Evolutionary conservation across 2,113 vertebrate species (phyloP).

Genomic region (Colossoma macropomum): DNA sequence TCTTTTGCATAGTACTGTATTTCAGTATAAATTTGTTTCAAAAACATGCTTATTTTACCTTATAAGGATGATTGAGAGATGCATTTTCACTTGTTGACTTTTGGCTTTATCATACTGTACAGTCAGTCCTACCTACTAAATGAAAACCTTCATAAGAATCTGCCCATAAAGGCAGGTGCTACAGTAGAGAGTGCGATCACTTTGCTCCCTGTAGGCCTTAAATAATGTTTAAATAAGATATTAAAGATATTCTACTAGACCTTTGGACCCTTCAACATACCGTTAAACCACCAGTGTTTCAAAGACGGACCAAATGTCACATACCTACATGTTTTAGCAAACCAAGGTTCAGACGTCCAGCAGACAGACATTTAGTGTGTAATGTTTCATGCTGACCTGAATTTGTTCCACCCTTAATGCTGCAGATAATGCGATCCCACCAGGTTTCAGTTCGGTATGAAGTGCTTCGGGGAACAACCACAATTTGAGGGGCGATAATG

Average conservation of each 20-base stretch:
- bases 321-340: not conserved
- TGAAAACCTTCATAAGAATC: too few species aligned
- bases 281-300: not conserved
- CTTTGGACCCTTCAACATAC: not conserved
- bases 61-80: too few species aligned
- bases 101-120: too few species aligned
- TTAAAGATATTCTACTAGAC: not conserved
- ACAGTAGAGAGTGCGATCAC: slow-evolving; percentile 14
- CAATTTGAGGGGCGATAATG: slow-evolving; percentile 10
- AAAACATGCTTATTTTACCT: too few species aligned
- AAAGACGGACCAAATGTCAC: slow-evolving; percentile 5
- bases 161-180: too few species aligned
- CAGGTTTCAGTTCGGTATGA: not conserved
- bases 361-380: not conserved
- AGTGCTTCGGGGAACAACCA: not conserved
- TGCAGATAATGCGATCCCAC: not conserved
- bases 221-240: not conserved
- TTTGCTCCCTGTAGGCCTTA: not conserved
- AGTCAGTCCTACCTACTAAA: too few species aligned
- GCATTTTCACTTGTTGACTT: too few species aligned
- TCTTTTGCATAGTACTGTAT: too few species aligned
- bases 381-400: slow-evolving; percentile 3
- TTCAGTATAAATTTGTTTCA: too few species aligned
- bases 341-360: not conserved
- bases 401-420: not conserved